Evolutionary conservation across 2,888 invertebrate genomes (phyloP), one percentile per base, ranked within the genome.

Genomic region (Toxonevra muliebris): DNA sequence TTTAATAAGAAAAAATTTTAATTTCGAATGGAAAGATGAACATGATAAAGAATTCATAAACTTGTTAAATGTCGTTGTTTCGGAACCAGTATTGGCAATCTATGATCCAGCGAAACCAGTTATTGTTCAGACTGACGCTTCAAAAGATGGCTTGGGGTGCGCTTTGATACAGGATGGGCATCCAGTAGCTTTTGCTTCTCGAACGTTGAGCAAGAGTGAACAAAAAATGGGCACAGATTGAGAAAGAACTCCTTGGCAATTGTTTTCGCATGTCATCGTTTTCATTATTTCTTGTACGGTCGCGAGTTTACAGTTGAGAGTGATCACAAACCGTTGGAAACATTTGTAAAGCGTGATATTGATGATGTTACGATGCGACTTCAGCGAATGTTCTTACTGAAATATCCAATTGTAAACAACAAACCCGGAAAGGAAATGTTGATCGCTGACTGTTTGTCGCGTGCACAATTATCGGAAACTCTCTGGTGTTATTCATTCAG

Each of bases 301-400:
- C 42, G 71, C 3, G 66, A 71, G 17, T 69, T 71, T 40, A 53
- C 45, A 1, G 69, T 71, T 1, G 54, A 70, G 30, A 66, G 61
- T 20, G 70, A 83, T 70, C 80, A 82, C 64, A 82, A 81, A 60
- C 80, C 80, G 13, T 45, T 81, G n/a, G 78, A 80, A 53, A 67
- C 71, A 9, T 69, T 80, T 48, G 66, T 79, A 41, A 78, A 77
- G 65, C 75, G 75, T 45, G 64, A 70, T 43, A 69, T 80, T 61
- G 76, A 79, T 70, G 77, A 79, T 61, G 74, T 76, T 7, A 75
- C 78, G 8, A 15, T 74, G 12, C 65, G 79, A 61, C 60, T 80
- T 13, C 79, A 80, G 68, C 69, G 77, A 70, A 69, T 79, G 64
- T 75, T 72, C 58, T 67, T 80, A 41, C 53, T 78, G n/a, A 80